Evolutionary conservation across 1,140 invertebrate species (phyloP).

Genomic region (Metopolophium dirhodum): DNA sequence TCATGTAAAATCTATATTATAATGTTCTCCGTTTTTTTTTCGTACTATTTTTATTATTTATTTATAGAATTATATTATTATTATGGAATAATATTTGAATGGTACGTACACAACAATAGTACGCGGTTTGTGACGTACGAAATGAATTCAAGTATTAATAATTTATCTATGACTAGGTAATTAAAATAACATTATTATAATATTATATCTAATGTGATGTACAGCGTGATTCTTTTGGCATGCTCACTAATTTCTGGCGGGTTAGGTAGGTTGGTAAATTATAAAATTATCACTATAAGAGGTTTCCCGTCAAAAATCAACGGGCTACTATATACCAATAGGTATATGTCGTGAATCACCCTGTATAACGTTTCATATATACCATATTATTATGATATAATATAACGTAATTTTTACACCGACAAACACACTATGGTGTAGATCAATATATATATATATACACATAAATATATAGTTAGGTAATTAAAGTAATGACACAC

Average conservation of each 20-base stretch:
- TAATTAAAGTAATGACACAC: background rate
- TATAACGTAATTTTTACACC: conserved; percentile 12
- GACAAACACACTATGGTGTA: background rate
- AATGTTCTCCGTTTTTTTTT: background rate
- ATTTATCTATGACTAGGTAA: background rate
- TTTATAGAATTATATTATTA: background rate
- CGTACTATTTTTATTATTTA: background rate
- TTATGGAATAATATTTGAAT: background rate
- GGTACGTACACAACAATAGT: background rate
- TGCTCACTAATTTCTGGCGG: background rate
- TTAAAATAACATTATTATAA: background rate
- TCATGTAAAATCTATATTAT: background rate
- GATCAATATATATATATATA: background rate
- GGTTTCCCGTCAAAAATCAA: background rate
- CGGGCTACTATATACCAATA: background rate
- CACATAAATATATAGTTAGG: background rate
- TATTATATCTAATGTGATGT: conserved; percentile 5
- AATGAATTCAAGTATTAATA: background rate
- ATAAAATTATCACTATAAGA: background rate
- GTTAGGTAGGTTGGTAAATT: background rate
- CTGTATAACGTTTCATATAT: background rate
- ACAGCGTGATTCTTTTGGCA: conserved; percentile 1
- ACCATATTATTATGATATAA: conserved; percentile 4
- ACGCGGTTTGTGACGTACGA: background rate
- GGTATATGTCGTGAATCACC: background rate